Conservation (phyloP, 2,113 vertebrate genomes). For the Typhlomys cinereus region DNA sequence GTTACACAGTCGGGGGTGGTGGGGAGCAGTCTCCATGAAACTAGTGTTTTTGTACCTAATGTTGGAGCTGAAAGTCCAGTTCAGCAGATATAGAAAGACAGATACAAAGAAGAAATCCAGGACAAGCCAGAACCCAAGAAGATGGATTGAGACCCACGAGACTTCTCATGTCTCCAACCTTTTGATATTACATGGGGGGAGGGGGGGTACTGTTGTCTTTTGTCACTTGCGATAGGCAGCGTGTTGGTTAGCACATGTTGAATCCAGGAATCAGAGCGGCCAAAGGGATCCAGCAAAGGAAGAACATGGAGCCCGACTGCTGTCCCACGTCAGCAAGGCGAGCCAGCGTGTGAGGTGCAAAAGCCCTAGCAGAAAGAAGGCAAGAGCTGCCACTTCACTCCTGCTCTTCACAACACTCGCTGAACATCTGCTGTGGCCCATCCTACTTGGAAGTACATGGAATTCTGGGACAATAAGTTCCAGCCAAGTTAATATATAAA, state of each 20-base stretch:
- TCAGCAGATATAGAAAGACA: background rate
- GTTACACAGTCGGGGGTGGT: background rate
- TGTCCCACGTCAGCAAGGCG: background rate
- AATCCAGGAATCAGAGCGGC: background rate
- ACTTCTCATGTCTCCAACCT: background rate
- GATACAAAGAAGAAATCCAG: background rate
- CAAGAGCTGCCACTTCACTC: background rate
- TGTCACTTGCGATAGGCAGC: background rate
- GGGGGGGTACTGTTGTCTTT: background rate
- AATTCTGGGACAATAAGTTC: slow-evolving; percentile 1
- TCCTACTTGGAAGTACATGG: background rate
- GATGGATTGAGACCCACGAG: background rate
- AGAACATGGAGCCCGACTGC: background rate
- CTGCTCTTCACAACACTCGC: background rate
- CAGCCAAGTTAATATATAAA: background rate
- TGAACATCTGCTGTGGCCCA: background rate
- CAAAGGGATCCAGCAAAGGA: background rate
- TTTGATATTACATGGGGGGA: too few species aligned
- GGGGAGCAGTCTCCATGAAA: background rate
- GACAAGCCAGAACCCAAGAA: background rate
- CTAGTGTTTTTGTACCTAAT: background rate
- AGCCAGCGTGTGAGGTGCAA: background rate
- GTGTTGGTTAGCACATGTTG: background rate
- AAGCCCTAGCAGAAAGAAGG: background rate
- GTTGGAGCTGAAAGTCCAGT: background rate